Evolutionary conservation across 2,888 invertebrate genomes (phyloP).

Genomic region (Acleris literana): DNA sequence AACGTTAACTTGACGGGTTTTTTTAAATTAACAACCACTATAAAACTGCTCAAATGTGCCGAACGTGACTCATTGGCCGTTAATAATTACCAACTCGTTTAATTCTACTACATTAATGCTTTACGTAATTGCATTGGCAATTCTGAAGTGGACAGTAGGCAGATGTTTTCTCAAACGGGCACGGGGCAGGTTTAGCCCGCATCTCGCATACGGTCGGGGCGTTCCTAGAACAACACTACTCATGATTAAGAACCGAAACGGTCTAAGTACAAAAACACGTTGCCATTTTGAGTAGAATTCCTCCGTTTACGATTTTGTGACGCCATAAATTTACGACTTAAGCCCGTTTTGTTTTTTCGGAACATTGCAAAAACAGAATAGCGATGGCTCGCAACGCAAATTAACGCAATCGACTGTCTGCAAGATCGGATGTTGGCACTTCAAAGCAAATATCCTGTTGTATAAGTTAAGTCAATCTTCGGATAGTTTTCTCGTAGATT

Average conservation of each 20-base stretch:
- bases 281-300: not conserved
- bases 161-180: conserved; percentile 48
- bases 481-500: conserved; percentile 19
- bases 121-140: conserved; percentile 14
- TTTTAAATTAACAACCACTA: not conserved
- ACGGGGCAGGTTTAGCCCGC: conserved; percentile 50
- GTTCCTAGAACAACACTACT: conserved; percentile 65
- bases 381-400: conserved; percentile 47
- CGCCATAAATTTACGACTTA: not conserved
- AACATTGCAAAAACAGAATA: conserved; percentile 56
- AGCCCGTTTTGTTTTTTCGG: not conserved
- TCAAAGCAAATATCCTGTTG: conserved; percentile 49
- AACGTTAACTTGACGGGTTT: not conserved
- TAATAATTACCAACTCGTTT: conserved; percentile 14
- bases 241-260: not conserved
- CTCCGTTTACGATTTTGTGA: not conserved
- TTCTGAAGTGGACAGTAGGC: conserved; percentile 37
- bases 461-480: conserved; percentile 33
- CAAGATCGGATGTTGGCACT: conserved; percentile 51
- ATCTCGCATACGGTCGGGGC: conserved; percentile 62
- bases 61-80: conserved; percentile 3
- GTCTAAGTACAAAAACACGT: not conserved
- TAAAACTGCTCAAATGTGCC: conserved; percentile 4
- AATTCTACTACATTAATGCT: conserved; percentile 11
- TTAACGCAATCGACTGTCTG: conserved; percentile 28